Evolutionary conservation across 2,888 invertebrate species (phyloP).

Genomic region (Pyrochroa serraticornis): DNA sequence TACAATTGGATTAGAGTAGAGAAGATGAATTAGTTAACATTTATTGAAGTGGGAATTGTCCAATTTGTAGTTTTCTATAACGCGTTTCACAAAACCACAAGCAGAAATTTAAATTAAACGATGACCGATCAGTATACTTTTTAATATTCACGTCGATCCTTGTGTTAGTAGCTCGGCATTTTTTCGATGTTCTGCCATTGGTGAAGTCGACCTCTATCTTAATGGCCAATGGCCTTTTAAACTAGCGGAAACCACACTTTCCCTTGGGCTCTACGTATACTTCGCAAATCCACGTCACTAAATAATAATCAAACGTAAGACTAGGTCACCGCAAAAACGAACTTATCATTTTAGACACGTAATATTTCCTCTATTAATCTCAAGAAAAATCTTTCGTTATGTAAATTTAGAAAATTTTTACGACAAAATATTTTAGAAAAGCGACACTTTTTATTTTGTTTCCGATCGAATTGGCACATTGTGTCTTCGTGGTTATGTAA

Average conservation of each 20-base stretch:
- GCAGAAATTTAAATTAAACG: too few species aligned
- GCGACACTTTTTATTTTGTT: not conserved
- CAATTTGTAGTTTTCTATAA: too few species aligned
- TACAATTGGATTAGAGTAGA: too few species aligned
- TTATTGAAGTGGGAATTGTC: too few species aligned
- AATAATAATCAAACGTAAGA: slow-evolving; percentile 12
- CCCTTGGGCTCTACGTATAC: slow-evolving; percentile 15
- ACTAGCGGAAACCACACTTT: slow-evolving; percentile 21
- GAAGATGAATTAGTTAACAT: too few species aligned
- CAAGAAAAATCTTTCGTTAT: not conserved
- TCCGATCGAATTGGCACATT: not conserved
- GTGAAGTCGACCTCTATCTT: slow-evolving; percentile 10
- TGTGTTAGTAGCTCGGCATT: too few species aligned
- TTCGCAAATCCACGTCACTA: not conserved
- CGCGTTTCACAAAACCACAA: too few species aligned
- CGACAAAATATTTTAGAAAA: too few species aligned
- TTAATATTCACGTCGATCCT: too few species aligned
- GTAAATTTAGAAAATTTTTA: not conserved
- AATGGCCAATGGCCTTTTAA: slow-evolving; percentile 25
- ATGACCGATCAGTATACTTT: too few species aligned
- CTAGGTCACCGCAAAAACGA: slow-evolving; percentile 10
- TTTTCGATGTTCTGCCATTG: too few species aligned
- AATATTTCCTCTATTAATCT: not conserved
- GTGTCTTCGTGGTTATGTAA: not conserved
- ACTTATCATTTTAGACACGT: slow-evolving; percentile 14